These are phyloP conservation scores for Propithecus coquereli DNA, from an alignment of 2,113 vertebrate species.

Conservation along the genomic window DNA sequence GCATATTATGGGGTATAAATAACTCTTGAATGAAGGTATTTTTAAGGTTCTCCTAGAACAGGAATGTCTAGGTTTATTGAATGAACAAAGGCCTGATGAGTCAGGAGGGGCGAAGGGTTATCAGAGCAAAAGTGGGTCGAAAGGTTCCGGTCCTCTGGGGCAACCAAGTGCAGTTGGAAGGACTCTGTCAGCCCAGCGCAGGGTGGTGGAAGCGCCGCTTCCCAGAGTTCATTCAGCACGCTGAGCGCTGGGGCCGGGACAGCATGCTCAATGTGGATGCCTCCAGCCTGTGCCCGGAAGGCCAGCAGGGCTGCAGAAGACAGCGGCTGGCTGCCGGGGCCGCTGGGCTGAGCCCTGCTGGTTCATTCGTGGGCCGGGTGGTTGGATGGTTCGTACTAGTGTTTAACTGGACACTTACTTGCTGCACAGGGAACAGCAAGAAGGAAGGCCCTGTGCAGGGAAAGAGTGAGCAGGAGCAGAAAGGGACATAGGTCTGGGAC, in stretches of 20 bases:
- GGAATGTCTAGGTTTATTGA: neutral
- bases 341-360: accelerated
- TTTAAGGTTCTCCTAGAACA: neutral
- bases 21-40: neutral
- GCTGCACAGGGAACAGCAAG: neutral
- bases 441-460: neutral
- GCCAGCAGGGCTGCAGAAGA: neutral
- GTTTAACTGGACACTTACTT: neutral
- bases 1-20: too few species aligned
- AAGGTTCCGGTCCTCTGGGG: neutral
- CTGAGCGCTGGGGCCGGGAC: neutral
- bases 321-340: neutral
- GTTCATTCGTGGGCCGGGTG: neutral
- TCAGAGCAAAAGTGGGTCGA: neutral
- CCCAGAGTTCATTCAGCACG: too few species aligned
- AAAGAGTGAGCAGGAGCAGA: neutral
- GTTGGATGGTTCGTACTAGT: neutral
- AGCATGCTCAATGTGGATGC: accelerated
- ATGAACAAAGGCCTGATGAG: neutral
- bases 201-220: accelerated
- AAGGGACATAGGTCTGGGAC: neutral
- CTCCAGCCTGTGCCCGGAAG: too few species aligned
- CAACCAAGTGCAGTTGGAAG: too few species aligned
- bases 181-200: accelerated
- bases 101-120: neutral